phyloP scores from a whole-genome alignment of 2,113 vertebrate genomes.

The Noturus placidus region DNA sequence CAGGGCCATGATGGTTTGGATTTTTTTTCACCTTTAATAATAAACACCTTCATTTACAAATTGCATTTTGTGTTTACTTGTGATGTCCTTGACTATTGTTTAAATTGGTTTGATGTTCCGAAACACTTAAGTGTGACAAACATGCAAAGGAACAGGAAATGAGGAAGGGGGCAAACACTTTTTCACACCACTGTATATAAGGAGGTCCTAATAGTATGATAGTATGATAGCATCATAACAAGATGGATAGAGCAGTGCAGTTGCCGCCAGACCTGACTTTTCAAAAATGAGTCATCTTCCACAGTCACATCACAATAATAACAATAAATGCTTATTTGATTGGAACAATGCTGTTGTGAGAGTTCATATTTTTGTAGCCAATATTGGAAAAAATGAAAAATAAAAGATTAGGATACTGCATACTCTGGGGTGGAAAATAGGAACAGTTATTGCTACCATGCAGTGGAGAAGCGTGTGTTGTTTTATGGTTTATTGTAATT shows the following conservation, averaged over 20 bases:
- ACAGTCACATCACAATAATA: constrained; percentile 29
- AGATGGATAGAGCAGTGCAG: background rate
- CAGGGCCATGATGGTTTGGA: no score
- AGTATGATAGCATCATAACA: constrained; percentile 8
- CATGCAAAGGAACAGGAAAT: no score
- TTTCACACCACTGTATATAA: no score
- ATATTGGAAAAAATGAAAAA: background rate
- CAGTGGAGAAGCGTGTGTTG: background rate
- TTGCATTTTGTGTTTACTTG: no score
- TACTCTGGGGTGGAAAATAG: background rate
- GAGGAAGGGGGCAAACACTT: no score
- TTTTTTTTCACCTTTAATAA: no score
- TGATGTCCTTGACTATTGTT: no score
- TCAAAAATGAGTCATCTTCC: constrained; percentile 43
- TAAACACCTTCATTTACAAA: no score
- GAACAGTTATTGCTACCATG: constrained; percentile 4
- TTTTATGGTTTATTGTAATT: constrained; percentile 42
- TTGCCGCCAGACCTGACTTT: constrained; percentile 38
- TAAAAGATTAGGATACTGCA: background rate
- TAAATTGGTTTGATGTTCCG: no score
- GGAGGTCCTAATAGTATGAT: constrained; percentile 12
- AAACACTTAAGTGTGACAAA: no score
- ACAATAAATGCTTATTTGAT: constrained; percentile 35
- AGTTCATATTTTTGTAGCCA: constrained; percentile 4
- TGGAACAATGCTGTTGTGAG: constrained; percentile 8